A percentile compares a stretch with the other conserved stretches of the same genome.
Evolutionary conservation across 2,113 vertebrate genomes (phyloP).

Genomic region (Halichoeres trimaculatus): DNA sequence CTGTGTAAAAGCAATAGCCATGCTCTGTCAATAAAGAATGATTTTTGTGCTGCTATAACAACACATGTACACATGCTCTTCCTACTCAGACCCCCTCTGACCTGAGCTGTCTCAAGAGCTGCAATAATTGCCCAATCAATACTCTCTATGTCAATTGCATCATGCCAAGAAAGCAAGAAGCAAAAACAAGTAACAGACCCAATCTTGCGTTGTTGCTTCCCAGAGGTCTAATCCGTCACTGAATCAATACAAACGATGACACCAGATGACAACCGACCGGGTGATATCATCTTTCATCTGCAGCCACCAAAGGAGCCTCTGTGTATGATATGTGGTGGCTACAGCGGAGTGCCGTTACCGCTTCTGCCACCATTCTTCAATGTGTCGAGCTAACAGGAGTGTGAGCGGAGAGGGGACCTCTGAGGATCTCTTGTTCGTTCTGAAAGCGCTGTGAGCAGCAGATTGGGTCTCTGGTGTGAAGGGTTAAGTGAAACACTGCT

Average conservation of each 20-base stretch:
- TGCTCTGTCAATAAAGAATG: conserved; percentile 43
- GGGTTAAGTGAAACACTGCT: conserved; percentile 21
- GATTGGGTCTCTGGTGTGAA: conserved; percentile 32
- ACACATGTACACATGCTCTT: conserved; percentile 40
- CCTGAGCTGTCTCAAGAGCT: conserved; percentile 63
- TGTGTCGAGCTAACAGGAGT: conserved; percentile 32
- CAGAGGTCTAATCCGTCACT: conserved; percentile 66
- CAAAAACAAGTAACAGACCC: conserved; percentile 67
- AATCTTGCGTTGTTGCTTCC: conserved; percentile 43
- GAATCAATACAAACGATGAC: conserved; percentile 78
- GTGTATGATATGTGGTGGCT: conserved; percentile 44
- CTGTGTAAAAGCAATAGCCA: conserved; percentile 25
- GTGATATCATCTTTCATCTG: conserved; percentile 69
- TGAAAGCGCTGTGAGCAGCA: conserved; percentile 46
- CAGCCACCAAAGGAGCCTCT: conserved; percentile 42
- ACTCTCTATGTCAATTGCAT: conserved; percentile 68
- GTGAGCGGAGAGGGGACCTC: conserved; percentile 23
- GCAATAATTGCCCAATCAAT: conserved; percentile 79
- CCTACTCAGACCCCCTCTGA: conserved; percentile 38
- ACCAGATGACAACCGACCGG: conserved; percentile 56
- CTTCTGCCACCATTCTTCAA: conserved; percentile 52
- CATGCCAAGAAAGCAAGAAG: conserved; percentile 67
- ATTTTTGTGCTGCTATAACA: conserved; percentile 51
- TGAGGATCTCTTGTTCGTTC: conserved; percentile 29
- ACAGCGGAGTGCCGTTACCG: conserved; percentile 41